A percentile compares a stretch with the other conserved stretches of the same genome.
These are phyloP conservation scores for Lepidurus arcticus DNA, from an alignment of 1,140 invertebrate species.

Conservation along the genomic window DNA sequence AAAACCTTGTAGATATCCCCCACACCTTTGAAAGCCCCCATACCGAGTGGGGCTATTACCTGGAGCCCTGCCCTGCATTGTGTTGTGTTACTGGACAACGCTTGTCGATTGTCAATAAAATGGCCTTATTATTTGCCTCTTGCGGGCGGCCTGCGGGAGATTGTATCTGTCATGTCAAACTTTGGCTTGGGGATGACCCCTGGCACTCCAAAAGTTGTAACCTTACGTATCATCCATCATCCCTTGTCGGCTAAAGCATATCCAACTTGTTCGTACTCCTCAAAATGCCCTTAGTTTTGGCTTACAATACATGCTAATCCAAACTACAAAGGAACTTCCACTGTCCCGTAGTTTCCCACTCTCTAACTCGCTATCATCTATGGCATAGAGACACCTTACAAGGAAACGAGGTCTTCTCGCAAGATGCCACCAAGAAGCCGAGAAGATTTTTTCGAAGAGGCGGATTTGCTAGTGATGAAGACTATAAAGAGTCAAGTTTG, in stretches of 20 bases:
- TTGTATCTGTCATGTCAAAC: constrained; percentile 19
- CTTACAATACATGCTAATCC: not conserved
- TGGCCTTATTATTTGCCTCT: constrained; percentile 21
- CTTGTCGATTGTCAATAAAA: constrained; percentile 22
- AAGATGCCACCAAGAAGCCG: too few species aligned
- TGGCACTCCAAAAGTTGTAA: not conserved
- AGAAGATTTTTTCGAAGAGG: too few species aligned
- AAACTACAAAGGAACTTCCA: not conserved
- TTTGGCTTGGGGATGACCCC: not conserved
- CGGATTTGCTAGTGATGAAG: too few species aligned
- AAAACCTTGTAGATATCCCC: not conserved
- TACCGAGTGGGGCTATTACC: constrained; percentile 7
- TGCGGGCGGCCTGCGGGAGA: constrained; percentile 9
- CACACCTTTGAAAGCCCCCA: constrained; percentile 2
- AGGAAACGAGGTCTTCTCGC: too few species aligned
- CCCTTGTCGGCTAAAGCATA: not conserved
- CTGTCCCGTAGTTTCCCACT: not conserved
- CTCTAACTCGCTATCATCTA: too few species aligned
- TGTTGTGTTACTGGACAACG: constrained; percentile 10
- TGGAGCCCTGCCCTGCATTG: not conserved
- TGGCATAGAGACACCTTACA: too few species aligned
- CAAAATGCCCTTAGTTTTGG: not conserved
- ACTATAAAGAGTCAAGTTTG: too few species aligned
- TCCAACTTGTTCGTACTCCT: not conserved
- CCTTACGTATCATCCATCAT: constrained; percentile 15